Conservation (phyloP, 2,888 invertebrate species). For the Chymomyza amoena region DNA sequence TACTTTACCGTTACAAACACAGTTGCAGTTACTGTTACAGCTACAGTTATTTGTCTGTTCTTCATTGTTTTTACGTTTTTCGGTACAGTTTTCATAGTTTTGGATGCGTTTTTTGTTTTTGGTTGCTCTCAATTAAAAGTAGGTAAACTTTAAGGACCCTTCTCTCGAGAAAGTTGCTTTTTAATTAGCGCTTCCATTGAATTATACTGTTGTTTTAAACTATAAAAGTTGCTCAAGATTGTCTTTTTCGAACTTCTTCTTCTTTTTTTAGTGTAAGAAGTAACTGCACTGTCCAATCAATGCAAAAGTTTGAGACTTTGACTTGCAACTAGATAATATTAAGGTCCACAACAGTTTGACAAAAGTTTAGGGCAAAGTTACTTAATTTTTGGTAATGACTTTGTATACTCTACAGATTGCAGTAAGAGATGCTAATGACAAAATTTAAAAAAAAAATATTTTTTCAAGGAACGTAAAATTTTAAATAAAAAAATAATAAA, state of each 20-base stretch:
- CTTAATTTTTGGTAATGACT: not conserved
- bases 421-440: too few species aligned
- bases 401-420: not conserved
- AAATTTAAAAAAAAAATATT: too few species aligned
- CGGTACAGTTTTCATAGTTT: not conserved
- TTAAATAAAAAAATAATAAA: too few species aligned
- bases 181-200: not conserved
- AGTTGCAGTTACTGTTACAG: not conserved
- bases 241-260: not conserved
- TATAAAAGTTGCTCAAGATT: not conserved
- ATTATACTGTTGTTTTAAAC: not conserved
- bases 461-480: too few species aligned
- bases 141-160: not conserved
- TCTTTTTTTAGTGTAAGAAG: not conserved
- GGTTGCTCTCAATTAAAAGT: not conserved
- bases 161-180: not conserved
- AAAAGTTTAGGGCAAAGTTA: not conserved
- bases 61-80: not conserved
- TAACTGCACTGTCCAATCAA: not conserved
- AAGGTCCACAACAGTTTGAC: not conserved
- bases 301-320: not conserved
- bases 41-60: not conserved
- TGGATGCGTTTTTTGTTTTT: not conserved
- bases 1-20: not conserved
- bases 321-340: not conserved